phyloP scores from a whole-genome alignment of 2,888 invertebrate species.

The Chymomyza fuscimana region DNA sequence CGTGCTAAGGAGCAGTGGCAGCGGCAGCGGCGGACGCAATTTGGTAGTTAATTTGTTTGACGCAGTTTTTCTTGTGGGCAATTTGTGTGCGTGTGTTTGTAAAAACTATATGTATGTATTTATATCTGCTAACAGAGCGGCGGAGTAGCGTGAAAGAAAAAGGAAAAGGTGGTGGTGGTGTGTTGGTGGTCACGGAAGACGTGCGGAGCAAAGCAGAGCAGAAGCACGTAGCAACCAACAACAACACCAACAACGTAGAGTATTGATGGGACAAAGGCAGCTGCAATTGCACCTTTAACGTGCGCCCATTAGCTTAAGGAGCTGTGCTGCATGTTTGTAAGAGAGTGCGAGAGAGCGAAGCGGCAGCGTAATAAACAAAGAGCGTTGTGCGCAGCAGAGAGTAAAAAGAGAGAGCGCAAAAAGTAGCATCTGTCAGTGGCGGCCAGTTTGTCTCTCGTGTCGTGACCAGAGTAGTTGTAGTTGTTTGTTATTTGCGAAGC shows the following conservation, averaged over 20 bases:
- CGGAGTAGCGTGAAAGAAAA: conserved; percentile 47
- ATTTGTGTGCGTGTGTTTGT: conserved; percentile 1
- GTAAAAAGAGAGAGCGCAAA: conserved; percentile 17
- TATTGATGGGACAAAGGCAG: conserved; percentile 54
- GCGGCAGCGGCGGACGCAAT: conserved; percentile 33
- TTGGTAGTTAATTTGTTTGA: conserved; percentile 20
- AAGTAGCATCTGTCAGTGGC: not conserved
- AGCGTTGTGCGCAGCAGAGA: conserved; percentile 6
- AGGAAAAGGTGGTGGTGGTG: conserved; percentile 44
- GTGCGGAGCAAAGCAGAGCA: conserved; percentile 38
- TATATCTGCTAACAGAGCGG: conserved; percentile 44
- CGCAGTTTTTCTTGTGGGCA: conserved; percentile 5
- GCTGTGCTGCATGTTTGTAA: conserved; percentile 21
- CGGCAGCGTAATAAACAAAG: not conserved
- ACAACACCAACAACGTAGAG: conserved; percentile 13
- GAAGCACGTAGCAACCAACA: conserved; percentile 31
- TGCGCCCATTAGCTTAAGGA: conserved; percentile 27
- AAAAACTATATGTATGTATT: not conserved
- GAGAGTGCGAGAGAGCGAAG: conserved; percentile 26
- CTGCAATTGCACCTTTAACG: conserved; percentile 73
- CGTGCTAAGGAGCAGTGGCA: conserved; percentile 50
- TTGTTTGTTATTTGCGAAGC: conserved; percentile 74
- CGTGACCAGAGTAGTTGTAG: conserved; percentile 62
- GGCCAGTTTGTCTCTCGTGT: conserved; percentile 37
- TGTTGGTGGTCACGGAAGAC: conserved; percentile 72